phyloP scores from a whole-genome alignment of 2,888 invertebrate genomes.

The Acleris literana region DNA sequence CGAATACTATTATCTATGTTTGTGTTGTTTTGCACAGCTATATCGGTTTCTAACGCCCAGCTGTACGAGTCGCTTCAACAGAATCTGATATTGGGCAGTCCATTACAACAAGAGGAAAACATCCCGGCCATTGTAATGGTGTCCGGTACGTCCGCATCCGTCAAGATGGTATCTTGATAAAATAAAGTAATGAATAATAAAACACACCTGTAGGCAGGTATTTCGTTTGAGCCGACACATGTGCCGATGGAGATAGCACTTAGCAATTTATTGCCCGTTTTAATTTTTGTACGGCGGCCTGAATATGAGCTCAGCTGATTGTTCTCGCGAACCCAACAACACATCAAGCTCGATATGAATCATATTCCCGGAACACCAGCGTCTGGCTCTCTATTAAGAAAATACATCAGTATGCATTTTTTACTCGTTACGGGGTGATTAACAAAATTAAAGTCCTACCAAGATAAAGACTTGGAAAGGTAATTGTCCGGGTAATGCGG shows the following conservation, averaged over 20 bases:
- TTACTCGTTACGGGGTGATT: conserved; percentile 10
- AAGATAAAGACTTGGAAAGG: conserved; percentile 50
- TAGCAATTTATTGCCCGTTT: conserved; percentile 59
- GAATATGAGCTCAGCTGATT: conserved; percentile 50
- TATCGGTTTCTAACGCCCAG: conserved; percentile 68
- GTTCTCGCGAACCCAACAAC: conserved; percentile 34
- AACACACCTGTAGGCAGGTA: conserved; percentile 63
- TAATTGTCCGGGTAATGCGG: conserved; percentile 62
- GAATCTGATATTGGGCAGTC: conserved; percentile 63
- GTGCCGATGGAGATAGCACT: conserved; percentile 67
- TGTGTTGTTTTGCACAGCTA: conserved; percentile 55
- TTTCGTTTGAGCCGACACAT: conserved; percentile 58
- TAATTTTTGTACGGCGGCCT: conserved; percentile 40
- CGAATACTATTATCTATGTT: conserved; percentile 74
- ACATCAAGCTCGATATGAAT: conserved; percentile 11
- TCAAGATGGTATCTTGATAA: conserved; percentile 77
- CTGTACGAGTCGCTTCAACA: conserved; percentile 54
- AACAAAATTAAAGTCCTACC: conserved; percentile 28
- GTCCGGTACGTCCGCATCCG: conserved; percentile 66
- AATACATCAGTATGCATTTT: conserved; percentile 16
- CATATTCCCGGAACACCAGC: conserved; percentile 16
- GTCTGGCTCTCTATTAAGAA: conserved; percentile 4
- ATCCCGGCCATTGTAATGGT: conserved; percentile 71
- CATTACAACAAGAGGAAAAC: conserved; percentile 69
- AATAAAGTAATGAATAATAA: conserved; percentile 77